Percentiles rank a stretch among this genome's conserved stretches.
Conservation (phyloP, 1,140 invertebrate genomes). For the Anadara kagoshimensis region DNA sequence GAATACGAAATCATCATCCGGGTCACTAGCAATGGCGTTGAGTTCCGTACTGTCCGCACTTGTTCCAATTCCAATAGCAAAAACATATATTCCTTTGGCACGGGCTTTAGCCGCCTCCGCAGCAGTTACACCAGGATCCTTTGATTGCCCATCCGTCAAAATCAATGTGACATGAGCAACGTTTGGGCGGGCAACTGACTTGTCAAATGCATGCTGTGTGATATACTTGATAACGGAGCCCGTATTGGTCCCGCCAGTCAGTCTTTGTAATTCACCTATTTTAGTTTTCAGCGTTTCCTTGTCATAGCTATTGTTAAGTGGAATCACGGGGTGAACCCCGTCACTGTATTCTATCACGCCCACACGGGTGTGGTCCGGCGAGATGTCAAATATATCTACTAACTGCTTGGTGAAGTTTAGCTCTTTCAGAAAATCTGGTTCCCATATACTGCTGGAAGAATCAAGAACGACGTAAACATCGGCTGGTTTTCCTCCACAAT, state of each 20-base stretch:
- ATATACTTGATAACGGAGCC: slow-evolving; percentile 40
- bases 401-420: slow-evolving; percentile 59
- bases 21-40: slow-evolving; percentile 44
- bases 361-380: slow-evolving; percentile 42
- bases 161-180: slow-evolving; percentile 53
- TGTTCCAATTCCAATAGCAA: slow-evolving; percentile 55
- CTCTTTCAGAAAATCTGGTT: slow-evolving; percentile 53
- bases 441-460: slow-evolving; percentile 63
- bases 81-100: slow-evolving; percentile 42
- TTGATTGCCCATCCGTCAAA: slow-evolving; percentile 59
- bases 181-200: slow-evolving; percentile 16
- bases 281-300: slow-evolving; percentile 8
- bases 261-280: slow-evolving; percentile 24
- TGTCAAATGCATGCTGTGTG: slow-evolving; percentile 39
- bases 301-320: slow-evolving; percentile 30
- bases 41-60: slow-evolving; percentile 46
- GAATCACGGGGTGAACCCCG: slow-evolving; percentile 40
- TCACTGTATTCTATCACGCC: slow-evolving; percentile 57
- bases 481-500: slow-evolving; percentile 61
- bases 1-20: slow-evolving; percentile 31
- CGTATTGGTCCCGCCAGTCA: slow-evolving; percentile 52
- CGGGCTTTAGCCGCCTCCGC: slow-evolving; percentile 35
- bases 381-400: slow-evolving; percentile 54
- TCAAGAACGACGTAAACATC: slow-evolving; percentile 68
- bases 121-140: slow-evolving; percentile 32